Evolutionary conservation across 2,888 invertebrate species (phyloP), one percentile per base, ranked within the genome.

Genomic region (Eremobia ochroleuca): DNA sequence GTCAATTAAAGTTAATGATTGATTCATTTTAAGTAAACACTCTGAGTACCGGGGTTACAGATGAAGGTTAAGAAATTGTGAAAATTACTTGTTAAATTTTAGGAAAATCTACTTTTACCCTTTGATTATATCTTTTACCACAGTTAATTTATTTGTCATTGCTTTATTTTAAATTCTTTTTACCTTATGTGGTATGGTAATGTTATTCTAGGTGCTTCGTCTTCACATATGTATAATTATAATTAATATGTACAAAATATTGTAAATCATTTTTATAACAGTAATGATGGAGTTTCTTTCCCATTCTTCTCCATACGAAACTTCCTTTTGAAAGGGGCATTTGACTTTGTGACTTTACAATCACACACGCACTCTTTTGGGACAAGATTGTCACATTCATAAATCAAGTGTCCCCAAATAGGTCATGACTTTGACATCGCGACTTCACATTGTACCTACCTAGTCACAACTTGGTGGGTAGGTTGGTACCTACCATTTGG

Each of bases 11-110:
- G n/a, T n/a, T n/a, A n/a, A n/a, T n/a, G n/a, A n/a, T n/a, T n/a
- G n/a, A n/a, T n/a, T n/a, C n/a, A n/a, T n/a, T n/a, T n/a, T n/a
- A n/a, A n/a, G n/a, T n/a, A n/a, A n/a, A n/a, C n/a, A n/a, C n/a
- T n/a, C n/a, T n/a, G n/a, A n/a, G n/a, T n/a, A n/a, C n/a, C n/a
- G n/a, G n/a, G n/a, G n/a, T n/a, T n/a, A 34, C 65, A 69, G 13
- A 85, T 69, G 31, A 74, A 72, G 43, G 31, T 31, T 64, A n/a
- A 52, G 21, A 28, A 77, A 61, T 49, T n/a, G 8, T 11, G n/a
- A 55, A 55, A 55, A n/a, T 13, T 0, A 55, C 11, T n/a, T 55
- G 11, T 55, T 55, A 55, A 0, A n/a, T n/a, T 55, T 55, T 55
- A n/a, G 52, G n/a, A 55, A 55, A 55, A 55, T 52, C 4, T 52